Evolutionary conservation across 2,113 vertebrate genomes (phyloP).

Genomic region (Eurystomus gularis): DNA sequence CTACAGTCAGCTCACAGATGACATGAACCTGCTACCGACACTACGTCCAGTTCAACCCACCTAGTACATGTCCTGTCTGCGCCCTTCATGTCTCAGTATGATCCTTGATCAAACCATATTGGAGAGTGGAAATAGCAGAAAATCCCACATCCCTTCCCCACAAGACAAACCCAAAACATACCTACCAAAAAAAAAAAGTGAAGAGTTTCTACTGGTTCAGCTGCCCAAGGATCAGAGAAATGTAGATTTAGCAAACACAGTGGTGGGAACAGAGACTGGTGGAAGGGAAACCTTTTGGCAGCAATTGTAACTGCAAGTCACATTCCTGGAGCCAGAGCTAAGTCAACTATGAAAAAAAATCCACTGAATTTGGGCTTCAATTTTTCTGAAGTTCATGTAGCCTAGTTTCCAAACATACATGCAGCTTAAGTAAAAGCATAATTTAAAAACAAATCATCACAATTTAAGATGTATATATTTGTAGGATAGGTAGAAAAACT

Average conservation of each 20-base stretch:
- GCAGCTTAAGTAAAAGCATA: background rate
- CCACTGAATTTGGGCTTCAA: background rate
- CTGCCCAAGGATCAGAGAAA: background rate
- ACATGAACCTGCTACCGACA: background rate
- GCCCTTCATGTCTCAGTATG: background rate
- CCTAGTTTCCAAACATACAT: background rate
- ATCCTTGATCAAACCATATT: background rate
- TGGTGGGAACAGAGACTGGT: background rate
- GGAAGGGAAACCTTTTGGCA: background rate
- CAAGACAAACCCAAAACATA: background rate
- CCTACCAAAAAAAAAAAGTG: fast-evolving
- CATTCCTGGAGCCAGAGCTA: background rate
- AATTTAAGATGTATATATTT: background rate
- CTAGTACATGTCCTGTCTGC: fast-evolving
- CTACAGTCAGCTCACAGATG: background rate
- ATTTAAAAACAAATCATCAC: background rate
- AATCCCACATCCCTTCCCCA: fast-evolving
- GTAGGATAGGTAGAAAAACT: background rate
- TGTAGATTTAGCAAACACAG: background rate
- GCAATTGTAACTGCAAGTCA: background rate
- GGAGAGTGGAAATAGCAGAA: background rate
- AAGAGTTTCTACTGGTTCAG: background rate
- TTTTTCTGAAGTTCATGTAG: background rate
- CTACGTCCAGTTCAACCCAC: background rate
- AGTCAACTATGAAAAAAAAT: background rate